These are phyloP conservation scores for Falco concolor DNA, from an alignment of 2,797 vertebrate species.

Conservation along the genomic window DNA sequence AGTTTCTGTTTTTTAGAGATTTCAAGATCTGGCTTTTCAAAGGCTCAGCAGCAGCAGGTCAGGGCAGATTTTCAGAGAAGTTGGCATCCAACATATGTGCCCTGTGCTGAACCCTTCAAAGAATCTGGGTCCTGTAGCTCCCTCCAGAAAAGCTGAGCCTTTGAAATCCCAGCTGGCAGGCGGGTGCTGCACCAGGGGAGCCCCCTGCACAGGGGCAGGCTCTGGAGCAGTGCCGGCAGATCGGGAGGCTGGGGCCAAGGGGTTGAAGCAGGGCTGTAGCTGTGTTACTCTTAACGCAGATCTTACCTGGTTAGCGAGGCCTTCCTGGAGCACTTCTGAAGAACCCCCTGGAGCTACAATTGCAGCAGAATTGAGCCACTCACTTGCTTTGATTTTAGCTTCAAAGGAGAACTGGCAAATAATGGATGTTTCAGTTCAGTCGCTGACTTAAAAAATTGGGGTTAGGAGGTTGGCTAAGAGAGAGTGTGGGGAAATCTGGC, in stretches of 20 bases:
- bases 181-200: not conserved
- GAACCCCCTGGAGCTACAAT: not conserved
- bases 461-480: not conserved
- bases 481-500: conserved; percentile 24
- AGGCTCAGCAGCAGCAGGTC: conserved; percentile 44
- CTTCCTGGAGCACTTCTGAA: not conserved
- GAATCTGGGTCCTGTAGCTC: not conserved
- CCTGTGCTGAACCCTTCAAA: not conserved
- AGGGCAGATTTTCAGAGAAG: not conserved
- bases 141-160: not conserved
- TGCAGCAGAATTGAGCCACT: conserved; percentile 1
- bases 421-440: not conserved
- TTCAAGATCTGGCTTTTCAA: conserved; percentile 29
- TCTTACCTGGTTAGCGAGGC: not conserved
- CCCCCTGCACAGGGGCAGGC: not conserved
- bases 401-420: conserved; percentile 40
- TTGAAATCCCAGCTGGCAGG: not conserved
- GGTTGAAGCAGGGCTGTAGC: not conserved
- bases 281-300: accelerated
- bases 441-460: conserved; percentile 12
- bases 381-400: conserved; percentile 35
- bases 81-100: not conserved
- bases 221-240: not conserved
- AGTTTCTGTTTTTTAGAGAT: conserved; percentile 50
- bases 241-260: not conserved